Conservation (phyloP, 2,113 vertebrate species). For the Hypomesus transpacificus region DNA sequence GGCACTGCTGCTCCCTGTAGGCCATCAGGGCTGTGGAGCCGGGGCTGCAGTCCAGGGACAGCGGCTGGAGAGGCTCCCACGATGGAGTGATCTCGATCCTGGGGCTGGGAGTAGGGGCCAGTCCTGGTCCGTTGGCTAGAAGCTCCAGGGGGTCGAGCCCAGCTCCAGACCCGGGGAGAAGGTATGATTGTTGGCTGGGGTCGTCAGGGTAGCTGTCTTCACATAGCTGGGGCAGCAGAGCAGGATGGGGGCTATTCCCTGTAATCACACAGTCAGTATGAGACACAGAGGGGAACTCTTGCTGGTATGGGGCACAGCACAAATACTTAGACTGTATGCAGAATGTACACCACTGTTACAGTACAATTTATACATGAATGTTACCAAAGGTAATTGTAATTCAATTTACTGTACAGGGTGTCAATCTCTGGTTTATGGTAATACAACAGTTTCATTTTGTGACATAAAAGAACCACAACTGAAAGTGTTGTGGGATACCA, state of each 20-base stretch:
- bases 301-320: background rate
- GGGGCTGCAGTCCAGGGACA: conserved; percentile 73
- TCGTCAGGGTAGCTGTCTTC: conserved; percentile 49
- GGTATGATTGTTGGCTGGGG: conserved; percentile 68
- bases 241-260: conserved; percentile 59
- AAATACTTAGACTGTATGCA: too few relatives aligned
- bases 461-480: too few relatives aligned
- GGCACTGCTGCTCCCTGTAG: conserved; percentile 88
- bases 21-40: conserved; percentile 64
- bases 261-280: conserved; percentile 63
- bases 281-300: conserved; percentile 34
- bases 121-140: conserved; percentile 62
- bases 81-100: conserved; percentile 97
- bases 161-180: conserved; percentile 38
- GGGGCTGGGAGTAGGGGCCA: conserved; percentile 81
- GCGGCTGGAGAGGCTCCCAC: conserved; percentile 82
- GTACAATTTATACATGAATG: too few relatives aligned
- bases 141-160: conserved; percentile 27
- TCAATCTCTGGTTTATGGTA: too few relatives aligned
- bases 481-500: too few relatives aligned
- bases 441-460: too few relatives aligned
- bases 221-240: conserved; percentile 71
- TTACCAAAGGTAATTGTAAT: too few relatives aligned
- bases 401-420: too few relatives aligned
- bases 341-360: too few relatives aligned